Percentiles rank a stretch among this genome's conserved stretches.
Conservation (phyloP, 2,888 invertebrate genomes). For the Morpho helenor region DNA sequence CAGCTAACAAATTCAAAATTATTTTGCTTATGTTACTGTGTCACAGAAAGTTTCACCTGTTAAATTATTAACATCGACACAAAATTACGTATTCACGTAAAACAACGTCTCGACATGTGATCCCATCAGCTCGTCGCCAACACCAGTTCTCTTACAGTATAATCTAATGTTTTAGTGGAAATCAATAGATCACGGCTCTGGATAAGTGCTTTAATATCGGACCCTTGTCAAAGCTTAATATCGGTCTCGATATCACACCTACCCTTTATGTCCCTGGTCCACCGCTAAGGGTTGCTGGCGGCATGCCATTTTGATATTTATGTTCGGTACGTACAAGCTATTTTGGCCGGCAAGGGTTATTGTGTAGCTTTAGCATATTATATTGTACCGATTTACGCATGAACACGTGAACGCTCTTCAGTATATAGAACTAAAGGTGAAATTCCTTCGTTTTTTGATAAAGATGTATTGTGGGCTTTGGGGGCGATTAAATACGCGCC, state of each 20-base stretch:
- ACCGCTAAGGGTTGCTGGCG: slow-evolving; percentile 6
- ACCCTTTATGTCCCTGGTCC: slow-evolving; percentile 24
- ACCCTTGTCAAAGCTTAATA: slow-evolving; percentile 47
- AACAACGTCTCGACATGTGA: slow-evolving; percentile 3
- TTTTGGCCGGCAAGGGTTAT: slow-evolving; percentile 15
- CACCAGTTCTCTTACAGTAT: slow-evolving; percentile 18
- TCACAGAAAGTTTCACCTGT: too few relatives aligned
- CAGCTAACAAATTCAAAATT: too few relatives aligned
- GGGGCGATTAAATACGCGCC: slow-evolving; percentile 10
- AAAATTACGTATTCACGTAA: slow-evolving; percentile 2
- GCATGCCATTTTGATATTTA: slow-evolving; percentile 17
- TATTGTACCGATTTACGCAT: slow-evolving; percentile 2
- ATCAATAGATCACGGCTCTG: slow-evolving; percentile 30
- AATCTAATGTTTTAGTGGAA: slow-evolving; percentile 28
- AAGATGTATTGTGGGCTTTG: slow-evolving; percentile 11
- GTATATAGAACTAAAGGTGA: not conserved
- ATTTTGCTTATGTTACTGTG: too few relatives aligned
- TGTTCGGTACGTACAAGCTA: slow-evolving; percentile 6
- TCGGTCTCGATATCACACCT: slow-evolving; percentile 28
- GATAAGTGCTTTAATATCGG: slow-evolving; percentile 39
- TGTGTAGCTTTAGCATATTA: slow-evolving; percentile 16
- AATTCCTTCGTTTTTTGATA: slow-evolving; percentile 8
- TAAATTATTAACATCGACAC: not conserved
- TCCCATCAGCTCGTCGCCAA: not conserved
- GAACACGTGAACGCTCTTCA: slow-evolving; percentile 3